These are phyloP conservation scores for Platycheirus albimanus DNA, from an alignment of 2,888 invertebrate species.

Conservation along the genomic window DNA sequence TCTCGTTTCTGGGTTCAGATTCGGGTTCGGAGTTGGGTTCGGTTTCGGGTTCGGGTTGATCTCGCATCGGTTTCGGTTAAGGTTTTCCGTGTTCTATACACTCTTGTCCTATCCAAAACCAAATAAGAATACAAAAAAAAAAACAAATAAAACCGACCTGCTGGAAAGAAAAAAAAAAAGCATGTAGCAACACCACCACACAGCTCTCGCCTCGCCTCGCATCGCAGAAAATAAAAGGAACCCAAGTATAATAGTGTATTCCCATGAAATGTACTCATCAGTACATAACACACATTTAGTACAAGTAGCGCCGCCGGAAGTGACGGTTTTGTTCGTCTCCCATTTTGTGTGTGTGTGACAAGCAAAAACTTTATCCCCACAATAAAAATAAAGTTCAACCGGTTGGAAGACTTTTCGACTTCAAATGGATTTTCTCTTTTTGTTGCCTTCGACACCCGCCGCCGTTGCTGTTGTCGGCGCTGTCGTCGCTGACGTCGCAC, in stretches of 20 bases:
- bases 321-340: constrained; percentile 80
- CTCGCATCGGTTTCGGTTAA: constrained; percentile 72
- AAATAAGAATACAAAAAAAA: constrained; percentile 61
- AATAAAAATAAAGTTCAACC: constrained; percentile 70
- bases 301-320: constrained; percentile 83
- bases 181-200: constrained; percentile 66
- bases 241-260: constrained; percentile 74
- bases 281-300: constrained; percentile 79
- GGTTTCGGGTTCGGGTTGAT: constrained; percentile 53
- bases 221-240: constrained; percentile 70
- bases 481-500: no score
- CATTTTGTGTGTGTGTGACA: constrained; percentile 62
- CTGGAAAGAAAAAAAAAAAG: constrained; percentile 40
- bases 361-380: constrained; percentile 61
- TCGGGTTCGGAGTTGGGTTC: no score
- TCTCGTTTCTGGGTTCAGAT: constrained; percentile 58
- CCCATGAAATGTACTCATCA: constrained; percentile 74
- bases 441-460: constrained; percentile 20
- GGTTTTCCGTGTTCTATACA: constrained; percentile 66
- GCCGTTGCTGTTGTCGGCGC: no score
- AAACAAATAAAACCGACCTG: constrained; percentile 46
- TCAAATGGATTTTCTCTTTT: constrained; percentile 44
- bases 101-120: constrained; percentile 58
- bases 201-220: constrained; percentile 50
- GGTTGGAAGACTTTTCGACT: constrained; percentile 51